Evolutionary conservation across 1,140 invertebrate genomes (phyloP).

Genomic region (Marisa cornuarietis): DNA sequence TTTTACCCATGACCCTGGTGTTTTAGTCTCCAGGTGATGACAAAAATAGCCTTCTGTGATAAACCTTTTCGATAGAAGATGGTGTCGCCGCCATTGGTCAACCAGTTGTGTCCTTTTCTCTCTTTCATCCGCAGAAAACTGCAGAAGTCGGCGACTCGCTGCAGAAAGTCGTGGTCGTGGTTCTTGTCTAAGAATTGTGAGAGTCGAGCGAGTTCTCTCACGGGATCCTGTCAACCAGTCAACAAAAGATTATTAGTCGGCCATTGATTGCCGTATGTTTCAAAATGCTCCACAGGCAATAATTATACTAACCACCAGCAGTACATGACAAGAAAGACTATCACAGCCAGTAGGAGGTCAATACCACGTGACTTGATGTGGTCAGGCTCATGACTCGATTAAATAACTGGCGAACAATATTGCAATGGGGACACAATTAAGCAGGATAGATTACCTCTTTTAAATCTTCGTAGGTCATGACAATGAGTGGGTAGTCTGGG

Average conservation of each 20-base stretch:
- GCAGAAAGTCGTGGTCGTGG: slow-evolving; percentile 11
- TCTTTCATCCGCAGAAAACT: slow-evolving; percentile 28
- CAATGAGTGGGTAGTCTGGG: slow-evolving; percentile 32
- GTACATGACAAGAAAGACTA: too few species aligned
- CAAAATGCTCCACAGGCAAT: too few species aligned
- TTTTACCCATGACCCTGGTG: too few species aligned
- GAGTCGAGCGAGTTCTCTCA: slow-evolving; percentile 18
- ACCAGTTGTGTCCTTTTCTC: slow-evolving; percentile 14
- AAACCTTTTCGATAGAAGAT: slow-evolving; percentile 21
- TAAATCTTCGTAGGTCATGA: slow-evolving; percentile 39
- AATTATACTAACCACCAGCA: too few species aligned
- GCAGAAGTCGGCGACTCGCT: slow-evolving; percentile 28
- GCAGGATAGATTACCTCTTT: slow-evolving; percentile 29
- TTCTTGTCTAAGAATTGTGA: slow-evolving; percentile 20
- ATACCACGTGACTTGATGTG: too few species aligned
- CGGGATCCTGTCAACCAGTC: slow-evolving; percentile 19
- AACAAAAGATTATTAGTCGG: not conserved
- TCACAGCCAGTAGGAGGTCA: too few species aligned
- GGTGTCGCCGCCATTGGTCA: slow-evolving; percentile 7
- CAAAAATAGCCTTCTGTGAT: too few species aligned
- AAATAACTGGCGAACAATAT: too few species aligned
- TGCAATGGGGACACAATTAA: too few species aligned
- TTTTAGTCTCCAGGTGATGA: too few species aligned
- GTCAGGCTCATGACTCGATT: too few species aligned
- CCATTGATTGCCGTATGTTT: too few species aligned